Percentiles rank a stretch among this genome's conserved stretches.
These are phyloP conservation scores for Aspidiotus destructor DNA, from an alignment of 2,888 invertebrate species.

Conservation along the genomic window DNA sequence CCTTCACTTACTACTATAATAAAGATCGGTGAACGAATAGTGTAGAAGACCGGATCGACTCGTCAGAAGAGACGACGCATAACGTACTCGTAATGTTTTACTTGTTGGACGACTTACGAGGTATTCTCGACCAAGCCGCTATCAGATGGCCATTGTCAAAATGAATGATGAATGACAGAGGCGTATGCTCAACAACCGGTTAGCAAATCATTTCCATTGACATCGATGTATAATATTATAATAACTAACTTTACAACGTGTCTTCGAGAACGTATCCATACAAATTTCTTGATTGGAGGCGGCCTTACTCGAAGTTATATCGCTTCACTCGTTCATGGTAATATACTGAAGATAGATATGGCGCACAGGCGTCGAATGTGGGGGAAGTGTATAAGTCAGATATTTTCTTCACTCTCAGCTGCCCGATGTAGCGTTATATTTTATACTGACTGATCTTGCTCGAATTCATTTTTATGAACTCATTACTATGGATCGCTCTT, in stretches of 20 bases:
- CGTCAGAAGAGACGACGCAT: not conserved
- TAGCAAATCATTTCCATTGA: conserved; percentile 32
- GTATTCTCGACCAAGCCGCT: conserved; percentile 11
- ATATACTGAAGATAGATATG: not conserved
- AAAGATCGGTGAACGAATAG: too few species aligned
- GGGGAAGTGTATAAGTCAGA: not conserved
- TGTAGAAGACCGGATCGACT: too few species aligned
- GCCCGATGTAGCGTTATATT: not conserved
- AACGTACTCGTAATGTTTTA: not conserved
- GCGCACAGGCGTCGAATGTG: conserved; percentile 2
- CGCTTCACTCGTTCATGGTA: not conserved
- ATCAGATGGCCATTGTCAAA: conserved; percentile 31
- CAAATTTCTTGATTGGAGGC: conserved; percentile 31
- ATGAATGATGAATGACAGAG: conserved; percentile 33
- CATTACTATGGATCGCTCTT: too few species aligned
- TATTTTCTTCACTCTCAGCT: not conserved
- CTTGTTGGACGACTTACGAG: conserved; percentile 6
- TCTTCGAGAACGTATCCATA: conserved; percentile 24
- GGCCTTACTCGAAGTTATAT: conserved; percentile 6
- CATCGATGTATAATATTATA: conserved; percentile 28
- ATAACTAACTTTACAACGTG: conserved; percentile 26
- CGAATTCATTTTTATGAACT: not conserved
- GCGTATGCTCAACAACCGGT: conserved; percentile 30
- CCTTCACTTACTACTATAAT: too few species aligned
- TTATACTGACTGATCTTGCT: not conserved